A percentile compares a stretch with the other conserved stretches of the same genome.
These are phyloP conservation scores for Galendromus occidentalis DNA, from an alignment of 1,140 invertebrate genomes.

Conservation along the genomic window DNA sequence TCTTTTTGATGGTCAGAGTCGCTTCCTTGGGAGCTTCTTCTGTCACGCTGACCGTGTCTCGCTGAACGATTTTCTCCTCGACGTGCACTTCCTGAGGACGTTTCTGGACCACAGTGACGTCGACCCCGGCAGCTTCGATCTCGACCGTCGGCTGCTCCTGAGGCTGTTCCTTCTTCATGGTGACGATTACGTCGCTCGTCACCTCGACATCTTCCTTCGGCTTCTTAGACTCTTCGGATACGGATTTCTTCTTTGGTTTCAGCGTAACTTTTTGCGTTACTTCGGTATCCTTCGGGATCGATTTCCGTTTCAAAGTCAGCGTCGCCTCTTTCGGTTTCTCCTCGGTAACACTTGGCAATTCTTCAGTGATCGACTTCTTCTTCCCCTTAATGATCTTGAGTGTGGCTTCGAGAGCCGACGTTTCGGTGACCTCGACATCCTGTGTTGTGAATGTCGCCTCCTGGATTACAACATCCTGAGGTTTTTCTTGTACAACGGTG, in stretches of 20 bases:
- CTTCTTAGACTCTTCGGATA: slow-evolving; percentile 16
- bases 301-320: slow-evolving; percentile 6
- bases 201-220: slow-evolving; percentile 12
- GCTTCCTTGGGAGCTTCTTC: slow-evolving; percentile 20
- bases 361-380: slow-evolving; percentile 22
- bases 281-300: too few relatives aligned
- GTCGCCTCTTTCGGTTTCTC: slow-evolving; percentile 22
- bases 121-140: slow-evolving; percentile 1
- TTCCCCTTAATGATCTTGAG: slow-evolving; percentile 11
- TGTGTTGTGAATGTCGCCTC: background rate
- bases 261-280: background rate
- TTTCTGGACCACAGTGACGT: slow-evolving; percentile 6
- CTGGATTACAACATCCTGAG: background rate
- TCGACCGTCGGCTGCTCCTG: slow-evolving; percentile 12
- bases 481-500: background rate
- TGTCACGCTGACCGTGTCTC: slow-evolving; percentile 19
- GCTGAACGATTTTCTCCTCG: slow-evolving; percentile 16
- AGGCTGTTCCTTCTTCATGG: slow-evolving; percentile 15
- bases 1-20: background rate
- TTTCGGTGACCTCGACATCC: background rate
- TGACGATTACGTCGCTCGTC: slow-evolving; percentile 17
- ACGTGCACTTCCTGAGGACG: background rate
- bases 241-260: slow-evolving; percentile 7
- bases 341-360: slow-evolving; percentile 26
- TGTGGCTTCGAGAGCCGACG: slow-evolving; percentile 10